These are phyloP conservation scores for Psephotus haematonotus DNA, from an alignment of 2,113 vertebrate genomes.

Conservation along the genomic window DNA sequence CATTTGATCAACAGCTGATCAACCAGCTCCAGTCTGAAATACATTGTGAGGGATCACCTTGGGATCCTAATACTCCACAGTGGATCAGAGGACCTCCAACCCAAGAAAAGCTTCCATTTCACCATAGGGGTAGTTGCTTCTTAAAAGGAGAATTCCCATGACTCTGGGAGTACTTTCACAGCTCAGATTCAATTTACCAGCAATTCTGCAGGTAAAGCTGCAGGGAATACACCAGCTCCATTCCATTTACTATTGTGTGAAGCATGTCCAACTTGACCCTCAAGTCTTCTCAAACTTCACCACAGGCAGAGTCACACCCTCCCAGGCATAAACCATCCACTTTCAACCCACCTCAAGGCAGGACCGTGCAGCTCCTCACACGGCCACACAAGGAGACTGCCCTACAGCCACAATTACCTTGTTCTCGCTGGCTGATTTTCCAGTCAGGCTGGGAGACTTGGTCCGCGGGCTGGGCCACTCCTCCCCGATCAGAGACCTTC, in stretches of 20 bases:
- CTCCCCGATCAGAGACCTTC: conserved; percentile 89
- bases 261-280: accelerated
- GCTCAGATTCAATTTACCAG: not conserved
- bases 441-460: conserved; percentile 75
- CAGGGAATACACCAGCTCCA: accelerated
- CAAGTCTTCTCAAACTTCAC: not conserved
- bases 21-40: not conserved
- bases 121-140: not conserved
- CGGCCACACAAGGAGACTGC: accelerated
- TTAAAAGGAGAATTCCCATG: not conserved
- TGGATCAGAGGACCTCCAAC: accelerated
- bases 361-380: too few species aligned
- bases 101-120: accelerated
- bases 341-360: not conserved
- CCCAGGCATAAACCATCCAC: not conserved
- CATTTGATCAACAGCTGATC: not conserved
- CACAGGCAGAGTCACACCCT: not conserved
- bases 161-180: too few species aligned
- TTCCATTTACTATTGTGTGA: accelerated
- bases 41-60: accelerated
- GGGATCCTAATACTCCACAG: too few species aligned
- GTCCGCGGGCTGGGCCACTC: conserved; percentile 90
- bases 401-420: conserved; percentile 77
- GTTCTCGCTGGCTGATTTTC: conserved; percentile 81
- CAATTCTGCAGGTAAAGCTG: not conserved